Percentiles rank a stretch among this genome's conserved stretches.
phyloP scores from a whole-genome alignment of 2,797 vertebrate species.

The Parotocinclus haroldoi region DNA sequence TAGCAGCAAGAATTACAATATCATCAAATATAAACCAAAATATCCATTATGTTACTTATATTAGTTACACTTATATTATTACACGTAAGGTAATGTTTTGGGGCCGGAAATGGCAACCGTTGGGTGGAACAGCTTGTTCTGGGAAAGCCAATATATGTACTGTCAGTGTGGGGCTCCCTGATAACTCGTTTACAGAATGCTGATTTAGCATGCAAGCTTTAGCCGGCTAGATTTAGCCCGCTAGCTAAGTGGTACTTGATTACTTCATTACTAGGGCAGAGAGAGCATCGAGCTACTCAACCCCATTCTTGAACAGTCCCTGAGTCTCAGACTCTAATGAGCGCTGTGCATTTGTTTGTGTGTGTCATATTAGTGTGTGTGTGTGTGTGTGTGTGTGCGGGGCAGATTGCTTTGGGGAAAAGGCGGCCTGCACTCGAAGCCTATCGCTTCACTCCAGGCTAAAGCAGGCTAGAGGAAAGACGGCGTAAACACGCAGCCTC shows the following conservation, averaged over 20 bases:
- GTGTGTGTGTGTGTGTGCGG: conserved; percentile 30
- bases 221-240: not conserved
- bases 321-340: conserved; percentile 31
- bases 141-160: no score
- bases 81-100: no score
- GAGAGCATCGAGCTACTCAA: conserved; percentile 9
- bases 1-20: no score
- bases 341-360: conserved; percentile 9
- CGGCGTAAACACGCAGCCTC: conserved; percentile 61
- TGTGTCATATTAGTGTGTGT: not conserved
- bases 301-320: conserved; percentile 9
- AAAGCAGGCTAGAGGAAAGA: conserved; percentile 54
- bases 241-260: conserved; percentile 12
- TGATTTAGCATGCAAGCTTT: conserved; percentile 2
- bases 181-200: not conserved
- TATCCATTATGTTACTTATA: no score
- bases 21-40: no score
- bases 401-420: conserved; percentile 37
- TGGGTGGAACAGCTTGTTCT: no score
- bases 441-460: conserved; percentile 63
- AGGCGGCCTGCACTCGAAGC: conserved; percentile 31
- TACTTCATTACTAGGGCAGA: conserved; percentile 23
- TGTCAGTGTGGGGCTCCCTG: not conserved
- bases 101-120: no score
- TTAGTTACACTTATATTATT: no score